These are phyloP conservation scores for Nansenia antarctica DNA, from an alignment of 2,113 vertebrate species.

Conservation along the genomic window DNA sequence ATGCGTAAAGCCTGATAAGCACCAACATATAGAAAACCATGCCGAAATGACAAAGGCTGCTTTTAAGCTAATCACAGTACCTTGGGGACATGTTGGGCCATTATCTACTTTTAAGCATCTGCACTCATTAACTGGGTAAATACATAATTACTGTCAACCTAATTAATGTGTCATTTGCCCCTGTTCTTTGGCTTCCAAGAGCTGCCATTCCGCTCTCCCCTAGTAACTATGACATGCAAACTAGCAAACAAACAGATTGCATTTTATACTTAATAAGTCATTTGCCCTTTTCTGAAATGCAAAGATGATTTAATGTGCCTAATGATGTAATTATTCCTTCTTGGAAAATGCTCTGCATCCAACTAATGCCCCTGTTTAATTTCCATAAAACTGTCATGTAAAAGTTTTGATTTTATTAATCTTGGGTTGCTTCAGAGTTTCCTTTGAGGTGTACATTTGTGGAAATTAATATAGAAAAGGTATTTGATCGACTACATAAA, in stretches of 20 bases:
- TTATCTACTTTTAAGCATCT: conserved; percentile 69
- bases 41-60: not conserved
- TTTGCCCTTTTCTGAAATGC: conserved; percentile 64
- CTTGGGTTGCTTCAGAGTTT: conserved; percentile 29
- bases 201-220: conserved; percentile 25
- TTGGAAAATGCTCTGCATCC: conserved; percentile 17
- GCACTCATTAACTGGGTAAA: conserved; percentile 68
- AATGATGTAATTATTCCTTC: conserved; percentile 56
- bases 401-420: conserved; percentile 42
- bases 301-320: conserved; percentile 48
- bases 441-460: conserved; percentile 34
- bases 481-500: conserved; percentile 22
- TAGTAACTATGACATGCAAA: conserved; percentile 41
- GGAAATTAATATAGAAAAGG: conserved; percentile 28
- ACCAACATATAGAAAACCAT: not conserved
- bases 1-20: not conserved
- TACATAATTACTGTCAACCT: conserved; percentile 65
- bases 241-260: conserved; percentile 45
- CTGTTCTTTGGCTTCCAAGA: conserved; percentile 50
- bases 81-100: conserved; percentile 50
- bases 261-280: conserved; percentile 36
- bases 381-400: conserved; percentile 46
- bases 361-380: conserved; percentile 40
- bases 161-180: conserved; percentile 64
- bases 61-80: conserved; percentile 53